Conservation (phyloP, 2,888 invertebrate genomes). For the Villa cingulata region DNA sequence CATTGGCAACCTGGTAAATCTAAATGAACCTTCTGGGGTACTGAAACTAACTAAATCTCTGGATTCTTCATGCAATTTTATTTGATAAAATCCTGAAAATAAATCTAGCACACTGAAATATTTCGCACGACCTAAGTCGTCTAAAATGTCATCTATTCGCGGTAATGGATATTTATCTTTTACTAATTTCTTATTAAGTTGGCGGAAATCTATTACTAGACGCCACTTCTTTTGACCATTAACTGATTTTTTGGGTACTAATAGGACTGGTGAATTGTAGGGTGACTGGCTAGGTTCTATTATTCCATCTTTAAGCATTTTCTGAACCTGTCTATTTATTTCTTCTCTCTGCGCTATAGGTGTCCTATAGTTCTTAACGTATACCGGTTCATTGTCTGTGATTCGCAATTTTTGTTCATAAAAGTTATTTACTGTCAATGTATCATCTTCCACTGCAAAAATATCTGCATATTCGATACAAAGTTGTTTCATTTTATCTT, state of each 20-base stretch:
- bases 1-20: conserved; percentile 15
- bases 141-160: neutral
- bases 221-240: conserved; percentile 8
- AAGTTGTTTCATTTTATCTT: neutral
- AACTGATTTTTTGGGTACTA: conserved; percentile 16
- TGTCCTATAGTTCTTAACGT: conserved; percentile 16
- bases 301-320: conserved; percentile 11
- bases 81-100: conserved; percentile 6
- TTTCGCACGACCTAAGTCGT: conserved; percentile 5
- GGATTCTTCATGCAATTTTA: conserved; percentile 4
- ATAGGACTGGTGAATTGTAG: conserved; percentile 16
- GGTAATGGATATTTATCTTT: conserved; percentile 1
- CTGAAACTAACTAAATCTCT: neutral
- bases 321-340: conserved; percentile 14
- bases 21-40: conserved; percentile 12
- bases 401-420: neutral
- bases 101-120: conserved; percentile 6
- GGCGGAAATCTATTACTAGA: conserved; percentile 2
- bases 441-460: neutral
- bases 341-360: conserved; percentile 14
- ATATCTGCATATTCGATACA: neutral
- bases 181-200: conserved; percentile 6
- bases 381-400: conserved; percentile 8
- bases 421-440: neutral
- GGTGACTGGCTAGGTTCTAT: conserved; percentile 14